Conservation (phyloP, 2,888 invertebrate species). For the Tineola bisselliella region DNA sequence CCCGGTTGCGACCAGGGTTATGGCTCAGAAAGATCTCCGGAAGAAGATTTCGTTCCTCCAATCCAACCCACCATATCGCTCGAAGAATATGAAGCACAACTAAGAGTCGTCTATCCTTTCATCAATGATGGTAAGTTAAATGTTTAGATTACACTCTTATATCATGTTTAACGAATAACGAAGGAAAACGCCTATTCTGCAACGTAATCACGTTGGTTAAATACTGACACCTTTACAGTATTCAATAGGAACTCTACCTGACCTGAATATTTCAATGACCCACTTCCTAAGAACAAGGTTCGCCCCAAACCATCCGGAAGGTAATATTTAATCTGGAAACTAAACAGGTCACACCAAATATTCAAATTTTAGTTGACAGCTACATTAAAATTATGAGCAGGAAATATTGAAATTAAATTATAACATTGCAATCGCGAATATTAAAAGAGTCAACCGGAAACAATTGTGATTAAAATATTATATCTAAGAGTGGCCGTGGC, state of each 20-base stretch:
- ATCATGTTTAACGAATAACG: background rate
- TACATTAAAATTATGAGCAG: too few relatives aligned
- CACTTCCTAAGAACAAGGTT: background rate
- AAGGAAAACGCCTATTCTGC: background rate
- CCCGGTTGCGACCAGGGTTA: constrained; percentile 77
- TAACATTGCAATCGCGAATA: too few relatives aligned
- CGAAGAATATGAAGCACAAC: constrained; percentile 69
- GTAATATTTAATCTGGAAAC: background rate
- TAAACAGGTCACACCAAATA: background rate
- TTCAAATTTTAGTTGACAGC: too few relatives aligned
- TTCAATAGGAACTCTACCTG: background rate
- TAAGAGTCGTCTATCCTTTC: constrained; percentile 72
- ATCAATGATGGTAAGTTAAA: constrained; percentile 73
- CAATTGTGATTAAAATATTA: too few relatives aligned
- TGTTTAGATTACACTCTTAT: too few relatives aligned
- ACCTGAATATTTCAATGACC: background rate
- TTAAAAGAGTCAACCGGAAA: too few relatives aligned
- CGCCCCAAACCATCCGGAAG: background rate
- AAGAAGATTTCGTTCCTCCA: constrained; percentile 78
- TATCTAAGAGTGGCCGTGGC: too few relatives aligned
- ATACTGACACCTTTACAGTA: background rate
- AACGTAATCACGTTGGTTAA: background rate
- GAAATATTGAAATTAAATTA: too few relatives aligned
- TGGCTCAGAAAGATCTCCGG: constrained; percentile 79
- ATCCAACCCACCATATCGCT: constrained; percentile 65